phyloP scores from a whole-genome alignment of 2,113 vertebrate species.

The Callipepla squamata region DNA sequence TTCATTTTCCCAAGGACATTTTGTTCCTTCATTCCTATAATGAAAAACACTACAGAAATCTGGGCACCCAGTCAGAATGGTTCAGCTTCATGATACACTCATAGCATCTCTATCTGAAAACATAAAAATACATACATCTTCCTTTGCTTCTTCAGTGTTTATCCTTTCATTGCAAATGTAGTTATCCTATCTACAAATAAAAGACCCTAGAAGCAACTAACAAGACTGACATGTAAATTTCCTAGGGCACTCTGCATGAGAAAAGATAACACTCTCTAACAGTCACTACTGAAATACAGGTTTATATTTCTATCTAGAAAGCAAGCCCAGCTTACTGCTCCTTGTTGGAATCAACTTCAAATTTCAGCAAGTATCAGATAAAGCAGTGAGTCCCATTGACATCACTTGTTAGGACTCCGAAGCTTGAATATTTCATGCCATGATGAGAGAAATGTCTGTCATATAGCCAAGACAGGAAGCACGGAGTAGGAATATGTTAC shows the following conservation, averaged over 20 bases:
- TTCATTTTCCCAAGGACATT: slow-evolving; percentile 7
- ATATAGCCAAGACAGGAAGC: not conserved
- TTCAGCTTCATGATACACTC: not conserved
- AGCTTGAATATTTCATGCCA: not conserved
- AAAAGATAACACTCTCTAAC: not conserved
- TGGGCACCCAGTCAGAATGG: not conserved
- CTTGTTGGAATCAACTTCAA: not conserved
- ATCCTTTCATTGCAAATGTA: not conserved
- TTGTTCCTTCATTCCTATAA: slow-evolving; percentile 2
- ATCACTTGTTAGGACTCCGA: not conserved
- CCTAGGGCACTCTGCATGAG: rapidly evolving
- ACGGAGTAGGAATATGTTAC: not conserved
- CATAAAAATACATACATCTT: not conserved
- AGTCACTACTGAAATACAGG: not conserved
- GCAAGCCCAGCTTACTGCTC: not conserved
- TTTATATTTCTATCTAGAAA: not conserved
- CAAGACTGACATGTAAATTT: not conserved
- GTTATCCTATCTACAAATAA: not conserved
- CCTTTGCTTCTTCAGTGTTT: not conserved
- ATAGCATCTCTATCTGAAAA: not conserved
- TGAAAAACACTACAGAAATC: not conserved
- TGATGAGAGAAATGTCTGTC: not conserved
- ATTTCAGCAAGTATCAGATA: not conserved
- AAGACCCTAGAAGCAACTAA: not conserved
- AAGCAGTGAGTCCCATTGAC: not conserved